Conservation (phyloP, 2,888 invertebrate genomes). For the Entomobrya multifasciata region DNA sequence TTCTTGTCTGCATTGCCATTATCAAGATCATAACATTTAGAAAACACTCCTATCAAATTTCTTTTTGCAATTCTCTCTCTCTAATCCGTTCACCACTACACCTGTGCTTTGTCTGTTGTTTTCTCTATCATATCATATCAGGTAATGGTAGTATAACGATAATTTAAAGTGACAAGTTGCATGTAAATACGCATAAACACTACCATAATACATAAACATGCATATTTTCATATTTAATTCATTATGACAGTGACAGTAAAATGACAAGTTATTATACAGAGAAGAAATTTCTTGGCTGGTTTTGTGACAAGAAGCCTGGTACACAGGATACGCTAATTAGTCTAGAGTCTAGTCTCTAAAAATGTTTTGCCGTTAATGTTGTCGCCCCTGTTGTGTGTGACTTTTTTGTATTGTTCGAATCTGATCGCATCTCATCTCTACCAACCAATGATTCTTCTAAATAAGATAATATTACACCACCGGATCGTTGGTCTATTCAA, state of each 20-base stretch:
- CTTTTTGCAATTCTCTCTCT: neutral
- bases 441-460: neutral
- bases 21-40: conserved; percentile 42
- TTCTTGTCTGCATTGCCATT: conserved; percentile 18
- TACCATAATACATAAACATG: neutral
- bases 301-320: conserved; percentile 30
- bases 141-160: conserved; percentile 24
- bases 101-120: neutral
- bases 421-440: neutral
- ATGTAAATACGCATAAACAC: conserved; percentile 28
- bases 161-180: conserved; percentile 27
- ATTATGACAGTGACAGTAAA: conserved; percentile 52
- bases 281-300: conserved; percentile 50
- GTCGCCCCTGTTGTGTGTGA: neutral
- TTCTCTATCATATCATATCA: conserved; percentile 7
- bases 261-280: conserved; percentile 55
- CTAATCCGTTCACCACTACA: too few relatives aligned
- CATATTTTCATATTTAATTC: conserved; percentile 32
- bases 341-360: conserved; percentile 28
- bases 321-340: conserved; percentile 40
- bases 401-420: neutral
- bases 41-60: conserved; percentile 32
- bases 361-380: conserved; percentile 28
- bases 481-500: neutral
- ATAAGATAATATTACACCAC: neutral